phyloP scores from a whole-genome alignment of 2,888 invertebrate genomes.

The Drosophila engyochracea region DNA sequence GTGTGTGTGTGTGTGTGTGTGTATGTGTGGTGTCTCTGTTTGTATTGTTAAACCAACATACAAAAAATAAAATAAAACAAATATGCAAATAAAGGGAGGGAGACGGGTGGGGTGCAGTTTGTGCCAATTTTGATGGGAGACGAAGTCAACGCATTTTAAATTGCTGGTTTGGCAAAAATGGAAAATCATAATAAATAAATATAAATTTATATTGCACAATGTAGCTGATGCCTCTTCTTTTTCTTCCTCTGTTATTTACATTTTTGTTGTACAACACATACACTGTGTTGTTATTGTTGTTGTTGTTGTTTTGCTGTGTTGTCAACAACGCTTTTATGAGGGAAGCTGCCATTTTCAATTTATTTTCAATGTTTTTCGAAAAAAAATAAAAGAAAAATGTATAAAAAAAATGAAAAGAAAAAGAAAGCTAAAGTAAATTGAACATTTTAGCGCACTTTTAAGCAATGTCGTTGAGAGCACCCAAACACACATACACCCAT shows the following conservation, averaged over 20 bases:
- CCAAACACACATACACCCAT: constrained; percentile 22
- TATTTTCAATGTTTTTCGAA: constrained; percentile 74
- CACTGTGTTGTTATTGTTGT: constrained; percentile 11
- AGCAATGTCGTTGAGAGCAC: constrained; percentile 58
- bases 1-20: neutral
- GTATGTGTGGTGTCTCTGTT: constrained; percentile 17
- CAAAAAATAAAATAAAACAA: constrained; percentile 21
- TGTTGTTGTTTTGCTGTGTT: constrained; percentile 44
- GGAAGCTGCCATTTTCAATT: constrained; percentile 70
- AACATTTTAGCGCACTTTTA: constrained; percentile 82
- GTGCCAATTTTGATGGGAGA: constrained; percentile 60
- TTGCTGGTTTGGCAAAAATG: constrained; percentile 56
- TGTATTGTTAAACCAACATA: constrained; percentile 45
- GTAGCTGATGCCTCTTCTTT: constrained; percentile 49
- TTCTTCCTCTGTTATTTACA: constrained; percentile 15
- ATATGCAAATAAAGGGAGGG: constrained; percentile 36
- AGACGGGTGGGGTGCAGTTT: constrained; percentile 36
- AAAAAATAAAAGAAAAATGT: constrained; percentile 8
- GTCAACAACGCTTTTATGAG: constrained; percentile 62
- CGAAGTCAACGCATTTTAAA: constrained; percentile 59
- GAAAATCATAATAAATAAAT: constrained; percentile 80
- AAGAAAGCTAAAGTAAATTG: constrained; percentile 73
- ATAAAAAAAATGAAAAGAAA: constrained; percentile 3
- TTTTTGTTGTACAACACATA: neutral
- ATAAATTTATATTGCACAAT: constrained; percentile 73